phyloP scores from a whole-genome alignment of 2,888 invertebrate genomes.

The Drosophila subquinaria region DNA sequence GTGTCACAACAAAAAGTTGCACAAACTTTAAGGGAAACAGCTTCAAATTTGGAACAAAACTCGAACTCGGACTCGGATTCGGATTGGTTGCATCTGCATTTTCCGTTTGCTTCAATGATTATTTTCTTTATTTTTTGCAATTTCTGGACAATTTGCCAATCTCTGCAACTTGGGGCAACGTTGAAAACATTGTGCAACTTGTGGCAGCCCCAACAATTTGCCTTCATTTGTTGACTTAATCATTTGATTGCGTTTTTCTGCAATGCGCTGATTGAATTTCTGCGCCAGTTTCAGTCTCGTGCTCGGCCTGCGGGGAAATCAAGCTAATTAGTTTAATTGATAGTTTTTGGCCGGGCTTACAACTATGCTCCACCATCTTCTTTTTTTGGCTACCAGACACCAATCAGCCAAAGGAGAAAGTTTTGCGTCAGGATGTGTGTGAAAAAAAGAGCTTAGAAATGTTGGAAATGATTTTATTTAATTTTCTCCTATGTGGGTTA shows the following conservation, averaged over 20 bases:
- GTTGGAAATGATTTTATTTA: not conserved
- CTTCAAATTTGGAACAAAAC: constrained; percentile 6
- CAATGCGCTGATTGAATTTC: constrained; percentile 77
- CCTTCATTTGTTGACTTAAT: constrained; percentile 80
- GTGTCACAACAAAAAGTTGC: constrained; percentile 33
- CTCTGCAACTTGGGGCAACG: constrained; percentile 34
- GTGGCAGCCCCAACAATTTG: constrained; percentile 69
- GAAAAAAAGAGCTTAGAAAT: constrained; percentile 2
- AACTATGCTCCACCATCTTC: not conserved
- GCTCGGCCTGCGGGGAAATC: constrained; percentile 51
- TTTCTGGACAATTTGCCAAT: constrained; percentile 37
- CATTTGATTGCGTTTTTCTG: constrained; percentile 81
- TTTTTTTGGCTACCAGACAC: constrained; percentile 25
- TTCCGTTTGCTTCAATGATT: constrained; percentile 31
- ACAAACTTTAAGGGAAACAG: constrained; percentile 52
- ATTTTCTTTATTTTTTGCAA: constrained; percentile 18
- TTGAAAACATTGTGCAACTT: constrained; percentile 4
- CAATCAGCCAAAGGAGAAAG: constrained; percentile 45
- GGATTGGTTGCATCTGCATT: constrained; percentile 47
- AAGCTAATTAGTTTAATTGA: constrained; percentile 81
- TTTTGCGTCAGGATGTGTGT: constrained; percentile 48
- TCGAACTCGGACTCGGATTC: constrained; percentile 3
- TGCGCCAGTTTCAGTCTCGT: constrained; percentile 45
- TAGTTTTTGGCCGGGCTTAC: constrained; percentile 62
- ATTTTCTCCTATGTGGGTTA: constrained; percentile 9